Evolutionary conservation across 2,888 invertebrate genomes (phyloP).

Genomic region (Willowsia nigromaculata): DNA sequence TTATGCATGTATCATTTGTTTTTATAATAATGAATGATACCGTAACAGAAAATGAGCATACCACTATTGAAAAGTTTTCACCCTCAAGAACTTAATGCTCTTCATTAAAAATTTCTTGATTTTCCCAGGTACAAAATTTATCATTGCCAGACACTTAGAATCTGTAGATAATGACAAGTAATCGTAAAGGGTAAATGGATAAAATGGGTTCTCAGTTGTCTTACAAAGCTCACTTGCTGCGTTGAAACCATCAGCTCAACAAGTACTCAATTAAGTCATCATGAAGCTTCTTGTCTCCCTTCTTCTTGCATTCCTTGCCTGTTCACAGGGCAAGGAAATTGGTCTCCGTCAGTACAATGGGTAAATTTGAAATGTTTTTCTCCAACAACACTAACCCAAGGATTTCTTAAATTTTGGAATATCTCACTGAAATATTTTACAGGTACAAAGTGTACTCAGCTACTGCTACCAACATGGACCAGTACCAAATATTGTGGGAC

Average conservation of each 20-base stretch:
- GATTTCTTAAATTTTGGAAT: too few species aligned
- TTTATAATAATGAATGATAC: too few species aligned
- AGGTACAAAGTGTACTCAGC: conserved; percentile 80
- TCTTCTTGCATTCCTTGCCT: conserved; percentile 36
- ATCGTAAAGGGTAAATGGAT: too few species aligned
- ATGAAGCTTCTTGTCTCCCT: conserved; percentile 46
- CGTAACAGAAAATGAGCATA: too few species aligned
- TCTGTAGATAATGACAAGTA: neutral
- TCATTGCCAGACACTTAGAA: too few species aligned
- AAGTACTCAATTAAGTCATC: neutral
- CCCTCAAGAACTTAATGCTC: too few species aligned
- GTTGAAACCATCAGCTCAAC: conserved; percentile 20
- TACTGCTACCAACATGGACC: conserved; percentile 81
- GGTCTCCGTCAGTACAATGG: conserved; percentile 36
- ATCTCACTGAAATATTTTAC: neutral
- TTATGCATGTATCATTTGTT: too few species aligned
- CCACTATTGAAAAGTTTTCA: too few species aligned
- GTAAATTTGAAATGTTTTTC: too few species aligned
- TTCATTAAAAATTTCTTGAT: too few species aligned
- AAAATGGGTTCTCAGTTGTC: conserved; percentile 27
- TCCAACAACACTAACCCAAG: too few species aligned
- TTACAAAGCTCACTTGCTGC: conserved; percentile 1
- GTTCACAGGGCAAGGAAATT: conserved; percentile 35
- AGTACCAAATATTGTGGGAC: conserved; percentile 81
- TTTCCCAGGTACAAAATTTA: too few species aligned